Evolutionary conservation across 1,140 invertebrate genomes (phyloP).

Genomic region (Calliopsis andreniformis): DNA sequence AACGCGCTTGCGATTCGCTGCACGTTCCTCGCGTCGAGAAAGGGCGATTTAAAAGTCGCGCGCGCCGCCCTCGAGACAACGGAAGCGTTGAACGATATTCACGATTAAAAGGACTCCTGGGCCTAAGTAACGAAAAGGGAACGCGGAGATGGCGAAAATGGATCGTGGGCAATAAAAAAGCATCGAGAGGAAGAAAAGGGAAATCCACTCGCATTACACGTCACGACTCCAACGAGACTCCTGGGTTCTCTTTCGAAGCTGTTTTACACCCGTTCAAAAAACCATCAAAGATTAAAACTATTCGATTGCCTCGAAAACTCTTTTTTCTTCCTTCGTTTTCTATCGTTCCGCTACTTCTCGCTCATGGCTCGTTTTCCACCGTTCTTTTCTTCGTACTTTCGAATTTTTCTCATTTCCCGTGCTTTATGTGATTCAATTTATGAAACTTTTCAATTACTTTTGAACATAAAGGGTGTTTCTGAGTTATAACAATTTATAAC

Average conservation of each 20-base stretch:
- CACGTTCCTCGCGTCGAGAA: slow-evolving; percentile 9
- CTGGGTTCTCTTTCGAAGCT: background rate
- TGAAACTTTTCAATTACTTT: background rate
- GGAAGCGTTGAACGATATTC: slow-evolving; percentile 51
- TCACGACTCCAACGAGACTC: background rate
- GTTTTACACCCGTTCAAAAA: slow-evolving; percentile 34
- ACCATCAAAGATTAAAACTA: slow-evolving; percentile 1
- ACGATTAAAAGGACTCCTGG: slow-evolving; percentile 50
- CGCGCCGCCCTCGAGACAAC: slow-evolving; percentile 42
- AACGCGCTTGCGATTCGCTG: slow-evolving; percentile 32
- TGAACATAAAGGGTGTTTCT: background rate
- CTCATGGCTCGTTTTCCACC: background rate
- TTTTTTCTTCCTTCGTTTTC: background rate
- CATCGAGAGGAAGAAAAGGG: background rate
- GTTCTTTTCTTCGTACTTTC: background rate
- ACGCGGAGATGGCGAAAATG: slow-evolving; percentile 35
- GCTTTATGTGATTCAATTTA: background rate
- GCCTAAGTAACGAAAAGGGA: slow-evolving; percentile 38
- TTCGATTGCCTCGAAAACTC: slow-evolving; percentile 18
- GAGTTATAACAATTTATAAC: background rate
- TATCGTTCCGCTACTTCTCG: background rate
- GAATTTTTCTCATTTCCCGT: background rate
- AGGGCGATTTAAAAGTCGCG: slow-evolving; percentile 27
- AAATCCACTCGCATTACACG: slow-evolving; percentile 12
- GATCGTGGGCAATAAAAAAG: background rate